A percentile compares a stretch with the other conserved stretches of the same genome.
phyloP scores from a whole-genome alignment of 2,888 invertebrate genomes.

The Timema cristinae region DNA sequence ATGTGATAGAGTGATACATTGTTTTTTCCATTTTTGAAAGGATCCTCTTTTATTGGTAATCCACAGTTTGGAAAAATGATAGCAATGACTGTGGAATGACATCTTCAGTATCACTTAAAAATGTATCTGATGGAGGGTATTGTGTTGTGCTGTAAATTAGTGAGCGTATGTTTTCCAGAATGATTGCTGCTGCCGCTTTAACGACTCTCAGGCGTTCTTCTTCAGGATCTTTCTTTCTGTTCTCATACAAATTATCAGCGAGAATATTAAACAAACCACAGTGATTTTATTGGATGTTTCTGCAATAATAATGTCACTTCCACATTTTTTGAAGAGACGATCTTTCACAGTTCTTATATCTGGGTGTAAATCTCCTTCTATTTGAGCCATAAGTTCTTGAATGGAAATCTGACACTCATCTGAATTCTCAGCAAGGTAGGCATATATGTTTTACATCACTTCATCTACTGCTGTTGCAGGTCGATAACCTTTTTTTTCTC shows the following conservation, averaged over 20 bases:
- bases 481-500: not conserved
- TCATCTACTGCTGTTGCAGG: not conserved
- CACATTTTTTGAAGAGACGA: not conserved
- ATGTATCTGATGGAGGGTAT: slow-evolving; percentile 6
- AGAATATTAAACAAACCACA: not conserved
- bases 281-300: slow-evolving; percentile 2
- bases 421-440: not conserved
- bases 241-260: not conserved
- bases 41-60: not conserved
- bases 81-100: not conserved
- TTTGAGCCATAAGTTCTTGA: not conserved
- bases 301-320: not conserved
- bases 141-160: not conserved
- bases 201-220: slow-evolving; percentile 2
- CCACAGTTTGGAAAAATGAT: not conserved
- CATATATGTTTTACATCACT: not conserved
- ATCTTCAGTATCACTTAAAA: not conserved
- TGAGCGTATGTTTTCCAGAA: not conserved
- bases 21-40: not conserved
- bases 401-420: not conserved
- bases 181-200: slow-evolving; percentile 1
- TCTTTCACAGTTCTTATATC: not conserved
- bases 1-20: not conserved
- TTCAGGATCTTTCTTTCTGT: not conserved
- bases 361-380: not conserved